Percentiles rank a stretch among this genome's conserved stretches.
Conservation (phyloP, 2,888 invertebrate species). For the Pristionchus japonicus region DNA sequence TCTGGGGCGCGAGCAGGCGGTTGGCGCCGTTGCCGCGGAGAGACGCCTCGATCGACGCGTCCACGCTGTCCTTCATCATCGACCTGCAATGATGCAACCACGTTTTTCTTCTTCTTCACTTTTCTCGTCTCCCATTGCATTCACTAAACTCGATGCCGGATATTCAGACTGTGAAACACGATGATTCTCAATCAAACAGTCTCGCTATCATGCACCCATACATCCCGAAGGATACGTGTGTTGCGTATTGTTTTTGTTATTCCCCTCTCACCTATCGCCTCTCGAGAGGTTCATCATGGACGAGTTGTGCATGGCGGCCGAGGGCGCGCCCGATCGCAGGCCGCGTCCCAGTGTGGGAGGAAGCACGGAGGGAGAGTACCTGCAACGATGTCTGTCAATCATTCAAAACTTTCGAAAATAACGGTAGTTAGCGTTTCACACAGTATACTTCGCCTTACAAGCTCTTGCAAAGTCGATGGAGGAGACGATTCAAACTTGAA, state of each 20-base stretch:
- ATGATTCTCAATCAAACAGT: neutral
- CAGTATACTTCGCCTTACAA: too few relatives aligned
- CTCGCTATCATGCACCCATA: too few relatives aligned
- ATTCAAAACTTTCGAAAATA: neutral
- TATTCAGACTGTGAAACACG: neutral
- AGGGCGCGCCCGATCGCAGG: constrained; percentile 49
- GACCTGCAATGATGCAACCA: constrained; percentile 54
- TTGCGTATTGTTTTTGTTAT: too few relatives aligned
- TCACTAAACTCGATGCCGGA: neutral
- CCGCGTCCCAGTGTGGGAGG: constrained; percentile 63
- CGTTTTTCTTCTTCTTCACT: neutral
- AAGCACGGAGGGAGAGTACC: constrained; percentile 56
- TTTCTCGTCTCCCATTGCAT: neutral
- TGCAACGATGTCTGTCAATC: neutral
- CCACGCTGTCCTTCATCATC: constrained; percentile 46
- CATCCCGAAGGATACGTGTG: too few relatives aligned
- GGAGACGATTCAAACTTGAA: neutral
- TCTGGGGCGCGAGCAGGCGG: constrained; percentile 40
- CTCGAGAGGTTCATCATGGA: constrained; percentile 30
- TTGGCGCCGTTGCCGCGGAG: constrained; percentile 53
- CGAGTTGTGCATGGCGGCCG: constrained; percentile 49
- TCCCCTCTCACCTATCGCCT: neutral
- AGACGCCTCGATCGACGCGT: constrained; percentile 53
- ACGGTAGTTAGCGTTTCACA: too few relatives aligned
- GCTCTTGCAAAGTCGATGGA: too few relatives aligned